Evolutionary conservation across 2,888 invertebrate genomes (phyloP).

Genomic region (Seira musarum): DNA sequence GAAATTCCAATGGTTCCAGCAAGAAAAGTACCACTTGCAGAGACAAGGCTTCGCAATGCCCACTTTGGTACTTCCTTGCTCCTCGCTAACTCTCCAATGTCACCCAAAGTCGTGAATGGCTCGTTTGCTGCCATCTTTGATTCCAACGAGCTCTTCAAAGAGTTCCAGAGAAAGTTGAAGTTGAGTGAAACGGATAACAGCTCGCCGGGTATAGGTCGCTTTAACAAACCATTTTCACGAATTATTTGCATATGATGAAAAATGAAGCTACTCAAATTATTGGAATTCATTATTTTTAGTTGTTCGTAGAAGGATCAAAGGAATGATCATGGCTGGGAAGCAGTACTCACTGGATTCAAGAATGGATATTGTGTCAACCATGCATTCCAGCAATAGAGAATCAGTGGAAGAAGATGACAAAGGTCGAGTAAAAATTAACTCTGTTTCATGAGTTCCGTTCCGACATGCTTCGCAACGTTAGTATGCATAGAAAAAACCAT

Average conservation of each 20-base stretch:
- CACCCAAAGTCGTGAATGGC: constrained; percentile 94
- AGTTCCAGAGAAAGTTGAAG: constrained; percentile 82
- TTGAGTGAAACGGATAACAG: constrained; percentile 82
- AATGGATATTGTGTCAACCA: constrained; percentile 83
- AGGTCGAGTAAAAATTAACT: constrained; percentile 63
- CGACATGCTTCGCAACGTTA: constrained; percentile 27
- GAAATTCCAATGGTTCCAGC: constrained; percentile 72
- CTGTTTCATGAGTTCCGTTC: constrained; percentile 51
- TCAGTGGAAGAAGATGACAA: constrained; percentile 63
- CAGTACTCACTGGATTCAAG: constrained; percentile 89
- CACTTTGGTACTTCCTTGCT: constrained; percentile 95
- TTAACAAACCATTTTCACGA: neutral
- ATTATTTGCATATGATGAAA: constrained; percentile 8
- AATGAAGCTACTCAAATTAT: neutral
- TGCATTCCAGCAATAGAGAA: constrained; percentile 57
- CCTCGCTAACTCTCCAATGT: constrained; percentile 95
- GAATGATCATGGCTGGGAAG: constrained; percentile 91
- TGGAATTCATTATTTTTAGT: constrained; percentile 74
- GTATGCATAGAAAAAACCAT: constrained; percentile 15
- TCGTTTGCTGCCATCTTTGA: constrained; percentile 94
- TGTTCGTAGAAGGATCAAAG: constrained; percentile 88
- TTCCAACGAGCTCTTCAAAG: constrained; percentile 80
- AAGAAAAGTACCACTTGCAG: constrained; percentile 74
- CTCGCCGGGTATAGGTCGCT: constrained; percentile 79
- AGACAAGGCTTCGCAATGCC: constrained; percentile 86